Percentiles rank a stretch among this genome's conserved stretches.
Evolutionary conservation across 2,113 vertebrate genomes (phyloP).

Genomic region (Plotosus lineatus): DNA sequence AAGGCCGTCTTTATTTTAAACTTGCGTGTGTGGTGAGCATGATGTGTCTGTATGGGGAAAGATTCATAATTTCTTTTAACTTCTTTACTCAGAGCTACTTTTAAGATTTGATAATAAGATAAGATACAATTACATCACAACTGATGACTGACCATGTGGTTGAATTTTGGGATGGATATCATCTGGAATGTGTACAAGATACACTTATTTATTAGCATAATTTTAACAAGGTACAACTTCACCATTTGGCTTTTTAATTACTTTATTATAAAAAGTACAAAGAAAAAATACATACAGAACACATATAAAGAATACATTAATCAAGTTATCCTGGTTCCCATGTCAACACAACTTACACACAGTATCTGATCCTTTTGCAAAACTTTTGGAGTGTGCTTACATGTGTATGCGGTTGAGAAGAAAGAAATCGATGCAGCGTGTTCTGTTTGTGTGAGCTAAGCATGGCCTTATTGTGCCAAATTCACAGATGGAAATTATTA

Average conservation of each 20-base stretch:
- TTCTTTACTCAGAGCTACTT: neutral
- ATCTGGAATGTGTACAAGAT: no score
- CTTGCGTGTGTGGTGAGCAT: no score
- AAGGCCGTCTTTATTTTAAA: no score
- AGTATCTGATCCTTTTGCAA: neutral
- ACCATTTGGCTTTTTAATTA: neutral
- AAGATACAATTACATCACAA: neutral
- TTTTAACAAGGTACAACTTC: no score
- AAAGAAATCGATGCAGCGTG: slow-evolving; percentile 1
- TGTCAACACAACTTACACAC: slow-evolving; percentile 1
- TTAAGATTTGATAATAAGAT: neutral
- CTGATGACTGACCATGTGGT: neutral
- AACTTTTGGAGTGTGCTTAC: slow-evolving; percentile 13
- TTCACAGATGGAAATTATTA: slow-evolving; percentile 70
- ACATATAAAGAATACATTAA: slow-evolving; percentile 15
- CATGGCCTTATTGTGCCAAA: slow-evolving; percentile 34
- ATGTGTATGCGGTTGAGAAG: neutral
- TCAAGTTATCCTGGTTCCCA: neutral
- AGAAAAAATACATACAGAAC: neutral
- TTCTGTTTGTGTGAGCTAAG: slow-evolving; percentile 3
- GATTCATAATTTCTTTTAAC: no score
- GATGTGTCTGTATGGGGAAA: no score
- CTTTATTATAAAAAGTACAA: neutral
- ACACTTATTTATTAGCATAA: no score
- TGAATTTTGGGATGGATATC: neutral